These are phyloP conservation scores for Bubo blakistoni DNA, from an alignment of 2,113 vertebrate species.

Conservation along the genomic window DNA sequence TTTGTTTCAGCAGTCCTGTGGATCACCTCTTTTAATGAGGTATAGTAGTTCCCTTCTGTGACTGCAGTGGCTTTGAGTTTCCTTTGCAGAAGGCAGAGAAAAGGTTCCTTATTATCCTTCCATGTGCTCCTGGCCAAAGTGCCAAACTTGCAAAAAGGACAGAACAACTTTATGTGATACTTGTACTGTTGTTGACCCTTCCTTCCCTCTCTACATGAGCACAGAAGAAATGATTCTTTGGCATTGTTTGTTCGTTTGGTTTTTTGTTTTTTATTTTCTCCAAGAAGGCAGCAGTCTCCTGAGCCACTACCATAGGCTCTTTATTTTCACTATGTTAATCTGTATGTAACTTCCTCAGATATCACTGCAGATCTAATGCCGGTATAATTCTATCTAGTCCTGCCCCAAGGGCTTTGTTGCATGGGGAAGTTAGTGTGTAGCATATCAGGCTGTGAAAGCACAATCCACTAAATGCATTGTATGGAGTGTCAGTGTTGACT, in stretches of 20 bases:
- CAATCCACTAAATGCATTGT: not conserved
- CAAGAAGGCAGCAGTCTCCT: not conserved
- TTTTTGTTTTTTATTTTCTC: not conserved
- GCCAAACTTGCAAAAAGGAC: not conserved
- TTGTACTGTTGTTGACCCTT: not conserved
- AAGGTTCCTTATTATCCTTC: not conserved
- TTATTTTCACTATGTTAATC: not conserved
- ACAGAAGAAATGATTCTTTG: not conserved
- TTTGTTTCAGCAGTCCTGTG: not conserved
- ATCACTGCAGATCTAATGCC: not conserved
- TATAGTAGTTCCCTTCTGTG: not conserved
- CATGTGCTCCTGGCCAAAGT: not conserved
- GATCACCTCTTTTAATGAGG: not conserved
- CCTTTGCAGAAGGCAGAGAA: not conserved
- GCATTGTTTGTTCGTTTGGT: not conserved
- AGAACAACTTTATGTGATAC: not conserved
- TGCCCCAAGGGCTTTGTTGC: not conserved
- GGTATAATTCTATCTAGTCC: not conserved
- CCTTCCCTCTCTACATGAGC: not conserved
- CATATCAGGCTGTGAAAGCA: not conserved
- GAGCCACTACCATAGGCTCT: not conserved
- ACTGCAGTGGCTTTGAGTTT: not conserved
- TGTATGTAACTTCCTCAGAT: not conserved
- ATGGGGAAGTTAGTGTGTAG: not conserved
- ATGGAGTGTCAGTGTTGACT: not conserved